Conservation (phyloP, 2,113 vertebrate species). For the Otocyon megalotis region DNA sequence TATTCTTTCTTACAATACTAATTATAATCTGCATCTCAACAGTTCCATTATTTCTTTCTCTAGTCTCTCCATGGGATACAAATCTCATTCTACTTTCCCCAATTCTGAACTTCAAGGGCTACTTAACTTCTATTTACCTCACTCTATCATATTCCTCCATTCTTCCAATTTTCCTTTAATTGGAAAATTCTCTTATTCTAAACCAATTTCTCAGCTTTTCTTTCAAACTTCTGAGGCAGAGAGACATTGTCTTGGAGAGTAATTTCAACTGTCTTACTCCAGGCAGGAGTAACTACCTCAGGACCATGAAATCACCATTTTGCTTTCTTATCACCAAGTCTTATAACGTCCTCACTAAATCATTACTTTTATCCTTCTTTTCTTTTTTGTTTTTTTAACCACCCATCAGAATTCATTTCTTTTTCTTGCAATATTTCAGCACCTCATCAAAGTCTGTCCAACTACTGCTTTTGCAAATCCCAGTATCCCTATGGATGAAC, state of each 20-base stretch:
- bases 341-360: background rate
- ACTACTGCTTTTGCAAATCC: background rate
- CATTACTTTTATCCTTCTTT: background rate
- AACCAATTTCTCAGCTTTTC: slow-evolving; percentile 14
- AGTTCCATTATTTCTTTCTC: background rate
- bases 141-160: background rate
- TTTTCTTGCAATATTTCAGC: background rate
- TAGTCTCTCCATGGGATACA: background rate
- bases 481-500: background rate
- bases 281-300: background rate
- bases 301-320: background rate
- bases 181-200: slow-evolving; percentile 47
- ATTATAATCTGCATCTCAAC: background rate
- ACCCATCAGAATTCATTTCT: background rate
- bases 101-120: background rate
- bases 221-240: slow-evolving; percentile 22
- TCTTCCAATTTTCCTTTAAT: background rate
- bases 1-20: background rate
- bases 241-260: background rate
- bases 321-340: background rate
- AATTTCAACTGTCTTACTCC: background rate
- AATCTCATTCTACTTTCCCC: background rate
- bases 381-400: background rate
- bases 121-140: background rate
- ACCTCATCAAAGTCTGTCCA: slow-evolving; percentile 42